Evolutionary conservation across 2,797 vertebrate species (phyloP), one percentile per base, ranked within the genome.

Genomic region (Rhabdomys pumilio): DNA sequence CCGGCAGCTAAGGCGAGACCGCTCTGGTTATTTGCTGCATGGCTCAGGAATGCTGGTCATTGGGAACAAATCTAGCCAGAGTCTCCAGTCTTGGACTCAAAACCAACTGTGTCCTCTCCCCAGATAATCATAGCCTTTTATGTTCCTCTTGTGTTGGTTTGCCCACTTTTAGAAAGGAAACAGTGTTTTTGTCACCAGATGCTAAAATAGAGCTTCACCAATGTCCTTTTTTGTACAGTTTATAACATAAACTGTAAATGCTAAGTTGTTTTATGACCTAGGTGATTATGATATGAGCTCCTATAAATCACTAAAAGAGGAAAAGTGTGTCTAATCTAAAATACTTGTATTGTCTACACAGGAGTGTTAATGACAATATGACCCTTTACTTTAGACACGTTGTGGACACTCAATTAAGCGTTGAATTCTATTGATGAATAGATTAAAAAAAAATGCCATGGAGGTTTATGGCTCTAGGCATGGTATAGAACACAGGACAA

Each of bases 311-410:
- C 22, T 96, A 24, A 67, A 82, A 93, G 96, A 41, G 41, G 11
- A 96, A 85, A 67, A 24, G 15, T 65, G 1, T 89, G 29, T 69
- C 65, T 65, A 75, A 47, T 50, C 63, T 92, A 91, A 96, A 94
- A 79, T 67, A 55, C 47, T 93, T 81, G 72, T 1, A n/a, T 3
- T n/a, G 22, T 77, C 89, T 13, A 63, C 12, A 63, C 22, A 44
- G 47, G 29, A 82, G 53, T 83, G 26, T 57, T 47, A 92, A 63
- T 1, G 8, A 67, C 65, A 77, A 14, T 29, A 65, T 22, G 84
- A 29, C n/a, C 12, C n/a, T 94, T 93, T 82, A 57, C 19, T 86
- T 12, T 69, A 73, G 89, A 20, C 77, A 31, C 13, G 1, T 4
- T 41, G 6, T 53, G 53, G n/a, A 3, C 29, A 41, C 9, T 80